Evolutionary conservation across 2,113 vertebrate species (phyloP), one percentile per base, ranked within the genome.

Genomic region (Gobio gobio): DNA sequence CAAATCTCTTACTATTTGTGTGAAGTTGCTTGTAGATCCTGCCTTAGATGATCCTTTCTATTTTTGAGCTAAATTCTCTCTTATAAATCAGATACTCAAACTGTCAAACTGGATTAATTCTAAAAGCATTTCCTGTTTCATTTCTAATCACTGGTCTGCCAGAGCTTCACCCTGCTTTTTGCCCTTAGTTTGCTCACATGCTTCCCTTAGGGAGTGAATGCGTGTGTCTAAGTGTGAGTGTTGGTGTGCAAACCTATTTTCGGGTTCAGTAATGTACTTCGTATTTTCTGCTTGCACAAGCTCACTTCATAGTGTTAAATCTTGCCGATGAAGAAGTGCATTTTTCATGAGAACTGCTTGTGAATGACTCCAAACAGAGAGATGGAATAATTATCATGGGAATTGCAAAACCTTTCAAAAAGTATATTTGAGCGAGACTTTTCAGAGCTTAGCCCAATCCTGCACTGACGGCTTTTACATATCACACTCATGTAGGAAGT

Each of bases 291-390:
- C 58, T 18, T 29, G 26, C 74, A 56, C 74, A 76, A 76, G 20
- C 49, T 76, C 26, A 33, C 8, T 76, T 59, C 33, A 0, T 40
- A 14, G 51, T 12, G 3, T 36, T 2, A 77, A 58, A 58, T 36
- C 51, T 58, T 61, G 77, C 54, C 16, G 9, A 82, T 33, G 45
- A 10, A 70, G 47, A 13, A 54, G 18, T 70, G 14, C 20, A 70
- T 72, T 82, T 82, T 70, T 72, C 29, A 70, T 72, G 64, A 82
- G 80, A 20, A 40, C 22, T 56, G 26, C 49, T 43, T n/a, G 12
- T 72, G 49, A 70, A 56, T 40, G 26, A 33, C 61, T 64, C 22
- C 40, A 47, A 64, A 82, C 45, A 33, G 10, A 54, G 45, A 70
- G 63, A 72, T 18, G 14, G 1, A n/a, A 26, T n/a, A 82, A 49